phyloP scores from a whole-genome alignment of 2,888 invertebrate genomes.

The Dusona sp. region DNA sequence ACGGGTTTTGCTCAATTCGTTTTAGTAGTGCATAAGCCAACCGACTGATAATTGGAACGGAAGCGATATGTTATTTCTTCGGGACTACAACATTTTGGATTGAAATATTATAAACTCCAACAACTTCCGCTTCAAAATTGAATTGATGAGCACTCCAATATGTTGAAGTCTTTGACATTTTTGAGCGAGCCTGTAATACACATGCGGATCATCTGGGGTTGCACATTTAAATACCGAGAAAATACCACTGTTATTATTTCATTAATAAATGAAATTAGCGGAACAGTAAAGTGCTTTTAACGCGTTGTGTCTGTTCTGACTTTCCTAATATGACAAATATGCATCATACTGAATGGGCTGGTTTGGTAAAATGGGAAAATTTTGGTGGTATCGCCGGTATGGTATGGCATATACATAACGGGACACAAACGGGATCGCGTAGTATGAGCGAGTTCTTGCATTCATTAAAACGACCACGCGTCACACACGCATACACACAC shows the following conservation, averaged over 20 bases:
- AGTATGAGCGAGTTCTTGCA: slow-evolving; percentile 76
- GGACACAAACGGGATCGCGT: slow-evolving; percentile 40
- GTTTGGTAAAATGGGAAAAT: slow-evolving; percentile 20
- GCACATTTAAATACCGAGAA: slow-evolving; percentile 60
- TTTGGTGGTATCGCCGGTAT: slow-evolving; percentile 29
- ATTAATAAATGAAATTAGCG: slow-evolving; percentile 82
- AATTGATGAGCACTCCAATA: background rate
- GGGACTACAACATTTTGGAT: background rate
- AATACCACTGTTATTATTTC: slow-evolving; percentile 73
- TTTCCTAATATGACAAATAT: slow-evolving; percentile 82
- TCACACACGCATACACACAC: slow-evolving; percentile 70
- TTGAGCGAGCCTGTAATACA: slow-evolving; percentile 11
- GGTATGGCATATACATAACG: slow-evolving; percentile 5
- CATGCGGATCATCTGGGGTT: slow-evolving; percentile 4
- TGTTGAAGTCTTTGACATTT: background rate
- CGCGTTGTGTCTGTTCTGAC: slow-evolving; percentile 79
- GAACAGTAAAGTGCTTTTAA: slow-evolving; percentile 84
- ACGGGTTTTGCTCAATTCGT: background rate
- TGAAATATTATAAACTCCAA: background rate
- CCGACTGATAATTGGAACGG: background rate
- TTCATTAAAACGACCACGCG: slow-evolving; percentile 81
- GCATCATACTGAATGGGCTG: slow-evolving; percentile 65
- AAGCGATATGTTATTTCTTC: background rate
- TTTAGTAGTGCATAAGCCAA: background rate
- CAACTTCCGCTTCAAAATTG: background rate